A percentile compares a stretch with the other conserved stretches of the same genome.
These are phyloP conservation scores for Scylla paramamosain DNA, from an alignment of 1,140 invertebrate genomes.

Conservation along the genomic window DNA sequence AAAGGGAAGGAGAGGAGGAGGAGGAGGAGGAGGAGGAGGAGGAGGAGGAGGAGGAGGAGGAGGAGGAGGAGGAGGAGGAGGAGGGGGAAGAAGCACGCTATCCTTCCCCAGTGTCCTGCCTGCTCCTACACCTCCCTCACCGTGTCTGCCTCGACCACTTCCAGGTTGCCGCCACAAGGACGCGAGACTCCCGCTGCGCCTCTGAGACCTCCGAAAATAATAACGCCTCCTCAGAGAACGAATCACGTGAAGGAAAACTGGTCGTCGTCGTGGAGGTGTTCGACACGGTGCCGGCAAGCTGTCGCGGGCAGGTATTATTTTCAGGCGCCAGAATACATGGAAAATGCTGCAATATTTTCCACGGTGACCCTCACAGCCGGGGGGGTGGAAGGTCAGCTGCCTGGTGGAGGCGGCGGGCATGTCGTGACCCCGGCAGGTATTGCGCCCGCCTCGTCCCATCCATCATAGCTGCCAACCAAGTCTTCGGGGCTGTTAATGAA, in stretches of 20 bases:
- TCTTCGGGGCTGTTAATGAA: constrained; percentile 35
- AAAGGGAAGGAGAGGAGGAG: too few species aligned
- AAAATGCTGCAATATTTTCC: background rate
- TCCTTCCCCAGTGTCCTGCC: too few species aligned
- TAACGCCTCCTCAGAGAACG: background rate
- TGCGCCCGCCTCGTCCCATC: constrained; percentile 28
- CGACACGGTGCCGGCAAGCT: background rate
- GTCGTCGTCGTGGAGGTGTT: background rate
- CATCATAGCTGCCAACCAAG: constrained; percentile 32
- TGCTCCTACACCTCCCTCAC: too few species aligned
- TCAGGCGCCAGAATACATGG: background rate
- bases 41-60: background rate
- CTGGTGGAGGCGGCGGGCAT: constrained; percentile 1
- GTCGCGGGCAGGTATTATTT: background rate
- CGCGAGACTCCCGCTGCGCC: background rate
- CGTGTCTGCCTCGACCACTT: background rate
- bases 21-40: background rate
- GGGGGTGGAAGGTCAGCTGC: constrained; percentile 16
- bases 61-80: too few species aligned
- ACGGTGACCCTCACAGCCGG: background rate
- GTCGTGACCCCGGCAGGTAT: constrained; percentile 8
- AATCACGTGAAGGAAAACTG: background rate
- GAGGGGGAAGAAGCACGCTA: too few species aligned
- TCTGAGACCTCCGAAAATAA: background rate
- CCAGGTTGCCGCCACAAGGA: background rate